Conservation (phyloP, 2,113 vertebrate species). For the Psammodynastes pulverulentus region DNA sequence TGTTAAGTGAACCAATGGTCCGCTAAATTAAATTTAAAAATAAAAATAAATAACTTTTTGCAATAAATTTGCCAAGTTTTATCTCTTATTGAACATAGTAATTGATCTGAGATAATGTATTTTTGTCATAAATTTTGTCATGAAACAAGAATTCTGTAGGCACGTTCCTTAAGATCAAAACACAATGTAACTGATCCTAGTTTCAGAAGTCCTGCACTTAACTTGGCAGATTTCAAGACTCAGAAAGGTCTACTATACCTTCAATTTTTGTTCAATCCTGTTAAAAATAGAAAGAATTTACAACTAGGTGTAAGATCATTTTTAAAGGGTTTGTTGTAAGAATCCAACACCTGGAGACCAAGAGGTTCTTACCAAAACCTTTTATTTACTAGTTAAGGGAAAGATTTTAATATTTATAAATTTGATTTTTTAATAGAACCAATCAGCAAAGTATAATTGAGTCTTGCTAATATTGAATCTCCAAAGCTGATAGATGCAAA, state of each 20-base stretch:
- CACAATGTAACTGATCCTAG: neutral
- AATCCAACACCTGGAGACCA: neutral
- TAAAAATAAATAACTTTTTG: neutral
- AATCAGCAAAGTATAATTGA: neutral
- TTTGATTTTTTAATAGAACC: neutral
- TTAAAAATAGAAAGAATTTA: neutral
- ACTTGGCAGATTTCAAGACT: neutral
- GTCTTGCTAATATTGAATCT: neutral
- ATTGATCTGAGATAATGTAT: neutral
- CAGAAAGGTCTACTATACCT: neutral
- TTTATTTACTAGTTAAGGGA: neutral
- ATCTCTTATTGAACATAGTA: neutral
- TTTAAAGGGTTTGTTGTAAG: neutral
- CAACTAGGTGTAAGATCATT: neutral
- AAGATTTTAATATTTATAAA: neutral
- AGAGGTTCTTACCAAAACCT: neutral
- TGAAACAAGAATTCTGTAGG: neutral
- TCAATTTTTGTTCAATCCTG: neutral
- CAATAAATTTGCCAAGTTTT: neutral
- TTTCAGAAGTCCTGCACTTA: neutral
- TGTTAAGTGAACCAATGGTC: neutral
- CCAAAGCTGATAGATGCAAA: neutral
- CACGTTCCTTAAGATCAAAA: neutral
- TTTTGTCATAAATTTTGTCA: neutral
- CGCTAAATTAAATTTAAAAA: neutral